Conservation (phyloP, 2,113 vertebrate genomes). For the Argyrosomus japonicus region DNA sequence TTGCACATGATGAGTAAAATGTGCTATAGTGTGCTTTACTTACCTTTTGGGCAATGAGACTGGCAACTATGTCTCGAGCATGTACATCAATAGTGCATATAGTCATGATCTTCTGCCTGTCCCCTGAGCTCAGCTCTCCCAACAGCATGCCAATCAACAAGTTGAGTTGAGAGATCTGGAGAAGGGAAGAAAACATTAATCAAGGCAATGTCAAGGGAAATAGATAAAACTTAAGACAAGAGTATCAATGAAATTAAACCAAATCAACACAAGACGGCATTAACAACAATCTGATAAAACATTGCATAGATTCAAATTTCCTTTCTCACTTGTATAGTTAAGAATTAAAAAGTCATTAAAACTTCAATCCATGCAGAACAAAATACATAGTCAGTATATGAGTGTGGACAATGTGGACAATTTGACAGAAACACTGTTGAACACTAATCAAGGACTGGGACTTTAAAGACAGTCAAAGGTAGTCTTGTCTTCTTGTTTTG, state of each 20-base stretch:
- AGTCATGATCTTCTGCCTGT: slow-evolving; percentile 89
- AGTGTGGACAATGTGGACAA: neutral
- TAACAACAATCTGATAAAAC: neutral
- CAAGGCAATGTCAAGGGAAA: no score
- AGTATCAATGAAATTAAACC: neutral
- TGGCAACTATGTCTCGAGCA: slow-evolving; percentile 86
- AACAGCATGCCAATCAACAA: slow-evolving; percentile 84
- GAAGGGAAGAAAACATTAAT: neutral
- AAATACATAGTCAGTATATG: neutral
- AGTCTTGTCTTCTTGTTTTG: slow-evolving; percentile 56
- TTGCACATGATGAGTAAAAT: neutral
- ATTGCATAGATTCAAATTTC: neutral
- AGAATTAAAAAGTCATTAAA: slow-evolving; percentile 8
- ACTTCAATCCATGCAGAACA: neutral
- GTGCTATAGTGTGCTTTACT: neutral
- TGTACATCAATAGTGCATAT: slow-evolving; percentile 87
- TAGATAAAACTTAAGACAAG: neutral
- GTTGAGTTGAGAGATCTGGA: slow-evolving; percentile 87
- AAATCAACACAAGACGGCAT: neutral
- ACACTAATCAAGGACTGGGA: slow-evolving; percentile 33
- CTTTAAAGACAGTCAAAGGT: slow-evolving; percentile 59
- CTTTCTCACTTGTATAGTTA: neutral
- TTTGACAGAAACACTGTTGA: neutral
- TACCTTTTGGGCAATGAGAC: slow-evolving; percentile 87
- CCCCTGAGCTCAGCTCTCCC: slow-evolving; percentile 83